Evolutionary conservation across 2,113 vertebrate genomes (phyloP).

Genomic region (Tor tambroides): DNA sequence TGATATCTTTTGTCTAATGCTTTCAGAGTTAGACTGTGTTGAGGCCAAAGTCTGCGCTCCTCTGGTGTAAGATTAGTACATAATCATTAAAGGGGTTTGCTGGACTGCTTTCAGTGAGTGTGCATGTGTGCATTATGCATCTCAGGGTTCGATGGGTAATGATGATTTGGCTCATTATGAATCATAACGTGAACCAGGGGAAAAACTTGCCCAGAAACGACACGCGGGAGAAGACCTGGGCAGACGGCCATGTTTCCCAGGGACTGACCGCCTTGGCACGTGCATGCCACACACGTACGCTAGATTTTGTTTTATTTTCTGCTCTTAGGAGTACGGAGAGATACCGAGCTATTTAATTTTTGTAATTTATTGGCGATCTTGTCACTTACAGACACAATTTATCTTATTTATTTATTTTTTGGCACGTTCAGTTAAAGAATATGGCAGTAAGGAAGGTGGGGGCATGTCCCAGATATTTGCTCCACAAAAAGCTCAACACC

Average conservation of each 20-base stretch:
- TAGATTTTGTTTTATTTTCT: constrained; percentile 21
- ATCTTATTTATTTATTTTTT: neutral
- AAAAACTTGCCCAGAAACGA: constrained; percentile 35
- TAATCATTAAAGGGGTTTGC: constrained; percentile 37
- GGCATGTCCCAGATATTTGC: constrained; percentile 38
- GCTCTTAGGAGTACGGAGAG: constrained; percentile 40
- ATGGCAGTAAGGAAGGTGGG: constrained; percentile 11
- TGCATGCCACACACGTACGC: constrained; percentile 21
- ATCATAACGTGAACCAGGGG: constrained; percentile 43
- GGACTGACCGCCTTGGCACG: constrained; percentile 42
- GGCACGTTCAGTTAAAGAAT: neutral
- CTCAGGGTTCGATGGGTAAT: constrained; percentile 45
- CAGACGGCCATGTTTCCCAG: constrained; percentile 42
- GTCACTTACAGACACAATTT: neutral
- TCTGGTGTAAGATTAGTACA: constrained; percentile 29
- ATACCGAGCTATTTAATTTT: constrained; percentile 22
- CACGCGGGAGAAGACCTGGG: constrained; percentile 45
- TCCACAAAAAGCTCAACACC: constrained; percentile 37
- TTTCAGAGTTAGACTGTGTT: constrained; percentile 29
- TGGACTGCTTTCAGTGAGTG: constrained; percentile 1
- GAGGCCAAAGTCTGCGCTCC: constrained; percentile 10
- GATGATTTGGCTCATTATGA: constrained; percentile 57
- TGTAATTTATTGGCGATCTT: neutral
- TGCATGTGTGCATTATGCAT: constrained; percentile 6
- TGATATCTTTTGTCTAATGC: neutral